Percentiles rank a stretch among this genome's conserved stretches.
phyloP scores from a whole-genome alignment of 2,113 vertebrate genomes.

The Gulo gulo region DNA sequence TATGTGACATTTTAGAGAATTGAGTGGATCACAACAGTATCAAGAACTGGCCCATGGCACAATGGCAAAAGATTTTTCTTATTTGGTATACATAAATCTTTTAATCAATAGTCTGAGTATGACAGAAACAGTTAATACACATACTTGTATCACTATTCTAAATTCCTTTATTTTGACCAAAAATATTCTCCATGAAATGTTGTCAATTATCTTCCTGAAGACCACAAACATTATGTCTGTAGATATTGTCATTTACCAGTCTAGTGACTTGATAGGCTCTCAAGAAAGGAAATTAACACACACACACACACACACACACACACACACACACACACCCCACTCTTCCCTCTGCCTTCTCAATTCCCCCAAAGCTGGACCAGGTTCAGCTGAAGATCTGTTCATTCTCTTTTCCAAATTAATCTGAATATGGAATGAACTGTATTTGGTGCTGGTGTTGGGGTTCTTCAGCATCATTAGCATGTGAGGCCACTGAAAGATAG shows the following conservation, averaged over 20 bases:
- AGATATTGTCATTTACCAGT: background rate
- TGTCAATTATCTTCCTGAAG: background rate
- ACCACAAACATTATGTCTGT: background rate
- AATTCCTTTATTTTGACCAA: background rate
- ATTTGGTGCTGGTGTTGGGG: background rate
- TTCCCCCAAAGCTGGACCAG: background rate
- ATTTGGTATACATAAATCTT: background rate
- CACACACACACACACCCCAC: background rate
- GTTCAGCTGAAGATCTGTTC: background rate
- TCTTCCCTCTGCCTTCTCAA: background rate
- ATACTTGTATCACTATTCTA: background rate
- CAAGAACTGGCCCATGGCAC: background rate
- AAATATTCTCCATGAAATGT: background rate
- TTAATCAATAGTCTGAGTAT: background rate
- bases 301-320: background rate
- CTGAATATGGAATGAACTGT: background rate
- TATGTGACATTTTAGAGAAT: background rate
- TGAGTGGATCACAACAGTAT: background rate
- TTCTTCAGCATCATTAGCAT: background rate
- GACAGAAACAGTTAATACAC: background rate
- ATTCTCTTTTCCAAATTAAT: background rate
- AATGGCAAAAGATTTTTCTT: background rate
- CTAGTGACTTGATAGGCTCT: background rate
- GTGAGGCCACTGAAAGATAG: background rate
- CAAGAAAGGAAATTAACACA: background rate